Evolutionary conservation across 2,113 vertebrate genomes (phyloP), one percentile per base, ranked within the genome.

Genomic region (Orthochromis indermauri): DNA sequence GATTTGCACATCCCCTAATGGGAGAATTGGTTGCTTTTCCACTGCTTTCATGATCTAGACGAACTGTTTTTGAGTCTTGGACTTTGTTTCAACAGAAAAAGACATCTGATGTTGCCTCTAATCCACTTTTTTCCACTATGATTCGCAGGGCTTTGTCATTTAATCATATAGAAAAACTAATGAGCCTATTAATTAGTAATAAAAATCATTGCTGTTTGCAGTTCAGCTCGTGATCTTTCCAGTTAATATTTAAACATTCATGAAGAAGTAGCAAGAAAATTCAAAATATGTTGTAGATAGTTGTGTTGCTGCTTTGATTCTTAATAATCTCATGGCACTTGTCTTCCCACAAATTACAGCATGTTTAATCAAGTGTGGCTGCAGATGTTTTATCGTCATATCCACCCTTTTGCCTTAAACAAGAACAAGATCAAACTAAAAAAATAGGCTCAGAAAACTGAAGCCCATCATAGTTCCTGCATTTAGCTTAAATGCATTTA

Each of bases 41-140:
- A 28, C 71, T 10, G 14, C 42, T 76, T 78, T 76, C 40, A 76
- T 76, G 16, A 76, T 76, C 6, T 11, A 49, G 2, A 49, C 5
- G 0, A 78, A 78, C 45, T 49, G 7, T 78, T 26, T 78, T 78
- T 78, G 24, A 19, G 16, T 31, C 21, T 8, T 45, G 13, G 0
- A 8, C 24, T 5, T 31, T 31, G 8, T 42, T 73, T 73, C 37
- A 28, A 49, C 1, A n/a, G 26, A 49, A 78, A 47, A 78, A 28
- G 24, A 2, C 24, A 76, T 28, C 14, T 49, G 40, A 31, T 78
- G 24, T 31, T 49, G 2, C 71, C 0, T n/a, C 24, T 4, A 51
- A 0, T 78, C 26, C 3, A 0, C 11, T 49, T 78, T 76, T 47
- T 47, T 10, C 26, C 42, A 12, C 68, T 17, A 26, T 11, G 0